Conservation (phyloP, 2,797 vertebrate genomes). For the Sternotherus odoratus region DNA sequence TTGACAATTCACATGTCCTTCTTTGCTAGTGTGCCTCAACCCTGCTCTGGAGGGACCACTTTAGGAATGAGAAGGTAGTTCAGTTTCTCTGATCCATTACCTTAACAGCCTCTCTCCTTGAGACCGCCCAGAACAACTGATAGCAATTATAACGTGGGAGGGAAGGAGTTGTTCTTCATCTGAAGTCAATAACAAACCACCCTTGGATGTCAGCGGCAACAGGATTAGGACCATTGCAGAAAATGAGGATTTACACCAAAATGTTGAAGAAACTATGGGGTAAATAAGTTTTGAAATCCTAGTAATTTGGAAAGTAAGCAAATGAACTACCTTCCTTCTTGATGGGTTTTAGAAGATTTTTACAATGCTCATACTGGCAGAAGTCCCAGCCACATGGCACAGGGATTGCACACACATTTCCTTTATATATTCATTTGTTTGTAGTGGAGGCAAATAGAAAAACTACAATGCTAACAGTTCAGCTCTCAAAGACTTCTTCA, state of each 20-base stretch:
- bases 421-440: not conserved
- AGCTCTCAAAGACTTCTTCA: not conserved
- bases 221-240: slow-evolving; percentile 29
- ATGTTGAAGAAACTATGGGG: not conserved
- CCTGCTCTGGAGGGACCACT: fast-evolving
- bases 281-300: slow-evolving; percentile 16
- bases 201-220: slow-evolving; percentile 44
- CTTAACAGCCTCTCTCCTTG: not conserved
- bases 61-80: not conserved
- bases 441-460: not conserved
- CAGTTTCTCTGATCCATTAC: not conserved
- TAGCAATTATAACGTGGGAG: slow-evolving; percentile 43
- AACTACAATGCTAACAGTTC: not conserved
- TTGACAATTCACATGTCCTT: not conserved
- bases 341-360: slow-evolving; percentile 15
- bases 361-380: not conserved
- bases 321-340: slow-evolving; percentile 32
- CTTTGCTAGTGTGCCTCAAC: fast-evolving
- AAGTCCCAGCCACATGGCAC: fast-evolving
- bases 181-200: slow-evolving; percentile 57
- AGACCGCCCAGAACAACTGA: slow-evolving; percentile 49
- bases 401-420: not conserved
- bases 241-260: slow-evolving; percentile 45
- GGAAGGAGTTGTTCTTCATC: slow-evolving; percentile 51
- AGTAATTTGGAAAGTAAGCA: slow-evolving; percentile 36